Evolutionary conservation across 2,797 vertebrate genomes (phyloP).

Genomic region (Threskiornis aethiopicus): DNA sequence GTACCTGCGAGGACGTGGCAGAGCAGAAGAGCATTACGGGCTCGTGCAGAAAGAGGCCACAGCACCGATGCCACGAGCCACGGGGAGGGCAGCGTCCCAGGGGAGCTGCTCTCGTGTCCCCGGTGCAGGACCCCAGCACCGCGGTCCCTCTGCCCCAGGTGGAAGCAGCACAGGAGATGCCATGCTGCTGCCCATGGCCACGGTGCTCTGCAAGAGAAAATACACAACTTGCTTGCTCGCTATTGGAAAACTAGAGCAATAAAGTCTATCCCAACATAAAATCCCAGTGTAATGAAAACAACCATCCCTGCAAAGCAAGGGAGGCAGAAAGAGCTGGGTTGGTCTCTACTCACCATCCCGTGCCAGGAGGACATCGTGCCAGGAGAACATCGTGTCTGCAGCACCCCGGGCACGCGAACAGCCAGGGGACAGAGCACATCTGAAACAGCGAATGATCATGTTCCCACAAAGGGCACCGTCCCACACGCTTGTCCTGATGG

Average conservation of each 20-base stretch:
- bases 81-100: not conserved
- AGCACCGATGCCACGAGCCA: not conserved
- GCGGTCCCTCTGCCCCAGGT: accelerated
- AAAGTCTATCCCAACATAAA: not conserved
- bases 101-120: not conserved
- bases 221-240: accelerated
- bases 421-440: not conserved
- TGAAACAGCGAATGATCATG: not conserved
- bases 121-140: not conserved
- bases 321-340: not conserved
- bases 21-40: accelerated
- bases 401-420: not conserved
- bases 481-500: not conserved
- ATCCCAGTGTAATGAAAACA: not conserved
- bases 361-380: not conserved
- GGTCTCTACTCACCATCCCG: not conserved
- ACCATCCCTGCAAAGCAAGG: not conserved
- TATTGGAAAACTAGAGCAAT: not conserved
- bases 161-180: not conserved
- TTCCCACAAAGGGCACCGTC: not conserved
- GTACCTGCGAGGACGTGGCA: not conserved
- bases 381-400: not conserved
- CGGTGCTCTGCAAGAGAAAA: not conserved
- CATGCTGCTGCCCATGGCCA: not conserved
- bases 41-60: accelerated